Percentiles rank a stretch among this genome's conserved stretches.
These are phyloP conservation scores for Opisthograptis luteolata DNA, from an alignment of 2,888 invertebrate genomes.

Conservation along the genomic window DNA sequence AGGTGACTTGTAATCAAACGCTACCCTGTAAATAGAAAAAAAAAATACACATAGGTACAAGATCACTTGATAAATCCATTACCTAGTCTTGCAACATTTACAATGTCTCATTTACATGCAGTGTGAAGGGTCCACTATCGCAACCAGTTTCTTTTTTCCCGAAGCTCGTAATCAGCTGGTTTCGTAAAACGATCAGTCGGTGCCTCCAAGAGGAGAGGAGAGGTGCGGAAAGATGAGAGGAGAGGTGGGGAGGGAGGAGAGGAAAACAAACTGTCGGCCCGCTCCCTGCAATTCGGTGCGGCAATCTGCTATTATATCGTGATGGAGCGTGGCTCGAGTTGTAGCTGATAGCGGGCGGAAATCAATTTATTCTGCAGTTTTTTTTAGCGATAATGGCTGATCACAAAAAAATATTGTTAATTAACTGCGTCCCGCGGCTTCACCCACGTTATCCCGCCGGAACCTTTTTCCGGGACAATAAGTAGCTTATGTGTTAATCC, in stretches of 20 bases:
- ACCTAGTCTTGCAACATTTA: constrained; percentile 1
- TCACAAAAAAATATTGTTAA: too few species aligned
- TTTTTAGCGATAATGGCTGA: neutral
- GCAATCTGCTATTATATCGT: constrained; percentile 55
- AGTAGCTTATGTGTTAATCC: too few species aligned
- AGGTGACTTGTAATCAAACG: too few species aligned
- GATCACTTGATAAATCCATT: neutral
- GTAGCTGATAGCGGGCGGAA: constrained; percentile 19
- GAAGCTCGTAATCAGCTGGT: constrained; percentile 14
- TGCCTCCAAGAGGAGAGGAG: neutral
- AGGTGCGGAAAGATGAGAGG: neutral
- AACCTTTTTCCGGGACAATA: too few species aligned
- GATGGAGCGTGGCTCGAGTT: constrained; percentile 32
- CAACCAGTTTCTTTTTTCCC: constrained; percentile 18
- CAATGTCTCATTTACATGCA: constrained; percentile 14
- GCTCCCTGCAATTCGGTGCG: constrained; percentile 59
- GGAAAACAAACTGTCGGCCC: constrained; percentile 62
- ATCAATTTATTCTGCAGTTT: too few species aligned
- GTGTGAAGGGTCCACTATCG: constrained; percentile 11
- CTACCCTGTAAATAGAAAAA: too few species aligned
- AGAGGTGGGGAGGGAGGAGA: constrained; percentile 2
- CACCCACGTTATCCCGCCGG: too few species aligned
- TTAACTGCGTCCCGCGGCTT: too few species aligned
- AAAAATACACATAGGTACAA: too few species aligned
- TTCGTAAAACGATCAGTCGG: constrained; percentile 16